phyloP scores from a whole-genome alignment of 2,113 vertebrate genomes.

The Rhabdomys dilectus region DNA sequence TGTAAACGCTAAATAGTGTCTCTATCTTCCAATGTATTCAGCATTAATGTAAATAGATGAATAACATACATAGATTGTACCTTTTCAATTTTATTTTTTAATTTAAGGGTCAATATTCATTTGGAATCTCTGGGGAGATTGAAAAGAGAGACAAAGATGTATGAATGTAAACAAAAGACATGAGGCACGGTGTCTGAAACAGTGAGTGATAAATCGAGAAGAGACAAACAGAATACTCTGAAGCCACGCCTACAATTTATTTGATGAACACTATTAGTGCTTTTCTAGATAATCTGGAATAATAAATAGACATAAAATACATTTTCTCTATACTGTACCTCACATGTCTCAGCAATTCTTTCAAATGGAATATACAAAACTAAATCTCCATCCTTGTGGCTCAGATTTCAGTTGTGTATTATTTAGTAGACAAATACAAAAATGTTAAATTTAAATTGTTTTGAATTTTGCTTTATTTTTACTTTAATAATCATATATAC shows the following conservation, averaged over 20 bases:
- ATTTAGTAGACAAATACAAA: background rate
- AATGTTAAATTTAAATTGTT: background rate
- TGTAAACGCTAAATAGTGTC: background rate
- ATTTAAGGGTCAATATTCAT: background rate
- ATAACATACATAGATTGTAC: background rate
- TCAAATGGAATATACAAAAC: background rate
- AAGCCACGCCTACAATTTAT: background rate
- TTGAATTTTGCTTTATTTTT: background rate
- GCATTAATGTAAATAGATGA: background rate
- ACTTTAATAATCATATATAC: background rate
- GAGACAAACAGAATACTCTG: background rate
- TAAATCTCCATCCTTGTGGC: no score
- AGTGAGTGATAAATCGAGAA: background rate
- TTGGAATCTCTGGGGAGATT: background rate
- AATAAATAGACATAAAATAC: background rate
- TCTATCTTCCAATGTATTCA: background rate
- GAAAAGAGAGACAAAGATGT: background rate
- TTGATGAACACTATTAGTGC: background rate
- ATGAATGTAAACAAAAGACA: background rate
- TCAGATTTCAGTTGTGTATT: background rate
- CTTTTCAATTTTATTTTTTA: background rate
- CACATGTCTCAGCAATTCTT: background rate
- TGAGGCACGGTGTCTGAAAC: background rate
- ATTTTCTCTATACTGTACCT: background rate
- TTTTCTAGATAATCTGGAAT: background rate